These are phyloP conservation scores for Selenia dentaria DNA, from an alignment of 2,888 invertebrate genomes.

Conservation along the genomic window DNA sequence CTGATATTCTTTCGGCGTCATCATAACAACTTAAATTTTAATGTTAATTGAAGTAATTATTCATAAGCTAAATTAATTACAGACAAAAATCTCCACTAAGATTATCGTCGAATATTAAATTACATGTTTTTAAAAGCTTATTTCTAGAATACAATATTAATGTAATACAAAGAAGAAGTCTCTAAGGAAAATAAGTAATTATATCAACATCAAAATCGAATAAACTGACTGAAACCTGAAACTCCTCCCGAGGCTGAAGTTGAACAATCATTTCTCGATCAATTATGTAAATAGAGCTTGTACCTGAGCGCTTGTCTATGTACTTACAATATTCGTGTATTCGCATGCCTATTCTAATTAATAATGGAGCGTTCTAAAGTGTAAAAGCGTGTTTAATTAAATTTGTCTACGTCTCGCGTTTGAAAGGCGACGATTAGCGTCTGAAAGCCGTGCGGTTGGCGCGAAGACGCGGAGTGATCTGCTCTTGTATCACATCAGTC, in stretches of 20 bases:
- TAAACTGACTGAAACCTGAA: constrained; percentile 25
- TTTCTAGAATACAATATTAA: no score
- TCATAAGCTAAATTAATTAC: no score
- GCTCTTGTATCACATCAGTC: constrained; percentile 34
- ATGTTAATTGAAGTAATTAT: no score
- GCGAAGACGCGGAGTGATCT: constrained; percentile 46
- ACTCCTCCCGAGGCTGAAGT: constrained; percentile 18
- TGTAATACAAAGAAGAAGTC: constrained; percentile 14
- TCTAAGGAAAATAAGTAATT: constrained; percentile 21
- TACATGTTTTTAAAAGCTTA: no score
- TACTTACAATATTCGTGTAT: constrained; percentile 12
- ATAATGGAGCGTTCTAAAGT: constrained; percentile 56
- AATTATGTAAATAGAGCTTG: constrained; percentile 26
- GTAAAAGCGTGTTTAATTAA: constrained; percentile 73
- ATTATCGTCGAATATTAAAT: no score
- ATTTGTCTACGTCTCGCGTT: constrained; percentile 67
- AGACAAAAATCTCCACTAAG: no score
- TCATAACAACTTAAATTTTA: no score
- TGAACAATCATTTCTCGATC: constrained; percentile 28
- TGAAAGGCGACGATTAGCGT: constrained; percentile 71
- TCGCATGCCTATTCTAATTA: constrained; percentile 53
- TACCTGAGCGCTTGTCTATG: constrained; percentile 29
- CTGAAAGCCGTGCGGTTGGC: constrained; percentile 57
- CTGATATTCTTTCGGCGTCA: no score
- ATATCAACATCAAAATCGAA: constrained; percentile 25